Percentiles rank a stretch among this genome's conserved stretches.
Conservation (phyloP, 30 jellyfish, hydroid and myxozoan genomes). For the Aurelia sp. region DNA sequence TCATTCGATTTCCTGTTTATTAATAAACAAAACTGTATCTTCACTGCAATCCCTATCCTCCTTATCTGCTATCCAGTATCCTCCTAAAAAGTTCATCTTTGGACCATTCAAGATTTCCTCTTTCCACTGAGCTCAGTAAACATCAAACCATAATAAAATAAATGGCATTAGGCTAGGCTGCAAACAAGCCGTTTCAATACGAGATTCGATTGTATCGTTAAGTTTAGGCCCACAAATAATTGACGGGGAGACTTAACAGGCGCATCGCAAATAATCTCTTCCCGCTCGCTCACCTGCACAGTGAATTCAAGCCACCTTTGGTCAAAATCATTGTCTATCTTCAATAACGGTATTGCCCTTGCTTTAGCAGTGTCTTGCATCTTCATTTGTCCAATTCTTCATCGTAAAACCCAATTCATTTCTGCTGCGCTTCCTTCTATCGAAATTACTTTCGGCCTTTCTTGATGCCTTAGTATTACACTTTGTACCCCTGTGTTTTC, state of each 20-base stretch:
- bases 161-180: background rate
- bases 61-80: too few species aligned
- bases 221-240: too few species aligned
- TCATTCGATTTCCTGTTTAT: too few species aligned
- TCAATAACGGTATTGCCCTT: conserved; percentile 71
- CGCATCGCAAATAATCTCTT: too few species aligned
- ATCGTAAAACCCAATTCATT: background rate
- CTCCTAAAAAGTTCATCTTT: background rate
- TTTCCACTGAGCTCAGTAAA: background rate
- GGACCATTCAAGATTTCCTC: background rate
- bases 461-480: background rate
- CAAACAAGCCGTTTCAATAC: background rate
- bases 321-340: conserved; percentile 64
- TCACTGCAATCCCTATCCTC: too few species aligned
- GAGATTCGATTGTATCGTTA: too few species aligned
- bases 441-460: background rate
- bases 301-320: conserved; percentile 76
- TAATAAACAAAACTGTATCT: too few species aligned
- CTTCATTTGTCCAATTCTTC: background rate
- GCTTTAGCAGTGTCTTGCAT: conserved; percentile 39
- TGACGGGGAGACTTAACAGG: too few species aligned
- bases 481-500: background rate
- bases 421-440: background rate
- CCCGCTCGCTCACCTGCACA: conserved; percentile 39
- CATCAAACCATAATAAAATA: too few species aligned